These are phyloP conservation scores for Squalus acanthias DNA, from an alignment of 2,797 vertebrate genomes.

Conservation along the genomic window DNA sequence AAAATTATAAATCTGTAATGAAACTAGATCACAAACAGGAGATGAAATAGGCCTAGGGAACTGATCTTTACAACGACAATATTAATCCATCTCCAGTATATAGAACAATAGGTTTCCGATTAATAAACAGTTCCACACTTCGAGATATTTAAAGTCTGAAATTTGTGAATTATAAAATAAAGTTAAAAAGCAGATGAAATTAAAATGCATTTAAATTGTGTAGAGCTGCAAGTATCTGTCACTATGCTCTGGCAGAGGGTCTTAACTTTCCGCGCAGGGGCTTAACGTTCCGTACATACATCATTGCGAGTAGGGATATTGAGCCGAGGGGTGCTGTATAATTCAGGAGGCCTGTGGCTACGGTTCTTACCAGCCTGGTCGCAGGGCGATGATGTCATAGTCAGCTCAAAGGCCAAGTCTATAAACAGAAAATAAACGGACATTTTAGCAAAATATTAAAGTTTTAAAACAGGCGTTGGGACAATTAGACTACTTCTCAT, in stretches of 20 bases:
- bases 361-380: constrained; percentile 79
- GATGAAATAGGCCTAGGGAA: no score
- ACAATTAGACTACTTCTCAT: not conserved
- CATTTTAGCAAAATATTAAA: not conserved
- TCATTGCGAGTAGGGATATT: no score
- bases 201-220: not conserved
- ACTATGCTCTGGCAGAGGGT: no score
- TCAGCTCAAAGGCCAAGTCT: constrained; percentile 95
- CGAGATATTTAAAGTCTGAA: not conserved
- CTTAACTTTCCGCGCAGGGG: no score
- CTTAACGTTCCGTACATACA: no score
- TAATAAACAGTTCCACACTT: not conserved
- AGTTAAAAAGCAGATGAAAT: not conserved
- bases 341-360: not conserved
- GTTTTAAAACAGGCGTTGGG: not conserved
- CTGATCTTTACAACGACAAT: no score
- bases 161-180: not conserved
- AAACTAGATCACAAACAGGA: no score
- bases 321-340: no score
- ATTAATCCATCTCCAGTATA: no score
- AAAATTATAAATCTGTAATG: no score
- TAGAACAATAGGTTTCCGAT: not conserved
- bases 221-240: not conserved
- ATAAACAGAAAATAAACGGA: constrained; percentile 47
- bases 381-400: constrained; percentile 68